Conservation (phyloP, 2,888 invertebrate genomes). For the Fissipunctia ypsillon region DNA sequence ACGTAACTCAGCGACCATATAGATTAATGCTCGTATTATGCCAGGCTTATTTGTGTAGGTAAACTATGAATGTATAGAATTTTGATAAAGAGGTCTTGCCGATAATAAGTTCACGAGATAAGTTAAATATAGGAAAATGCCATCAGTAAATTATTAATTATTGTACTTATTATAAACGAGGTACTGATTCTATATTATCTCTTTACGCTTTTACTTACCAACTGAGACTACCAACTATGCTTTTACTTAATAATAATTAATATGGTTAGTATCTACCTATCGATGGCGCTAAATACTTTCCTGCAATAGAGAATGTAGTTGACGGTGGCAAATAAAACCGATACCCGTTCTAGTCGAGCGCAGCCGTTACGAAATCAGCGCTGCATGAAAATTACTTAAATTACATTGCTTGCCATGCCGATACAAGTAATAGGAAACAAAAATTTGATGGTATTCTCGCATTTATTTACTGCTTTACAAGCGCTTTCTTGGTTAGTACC, state of each 20-base stretch:
- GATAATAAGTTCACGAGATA: constrained; percentile 88
- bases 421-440: constrained; percentile 63
- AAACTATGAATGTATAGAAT: constrained; percentile 73
- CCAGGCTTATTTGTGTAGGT: constrained; percentile 78
- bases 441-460: constrained; percentile 55
- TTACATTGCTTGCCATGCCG: constrained; percentile 70
- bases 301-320: constrained; percentile 78
- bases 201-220: constrained; percentile 15
- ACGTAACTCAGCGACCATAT: constrained; percentile 73
- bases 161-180: constrained; percentile 51
- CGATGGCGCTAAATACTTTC: constrained; percentile 54
- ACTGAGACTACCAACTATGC: constrained; percentile 1
- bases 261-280: constrained; percentile 12
- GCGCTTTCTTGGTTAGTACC: constrained; percentile 18
- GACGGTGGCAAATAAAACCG: constrained; percentile 83
- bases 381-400: constrained; percentile 86
- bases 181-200: constrained; percentile 42
- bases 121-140: constrained; percentile 86
- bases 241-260: constrained; percentile 19
- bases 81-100: constrained; percentile 87
- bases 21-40: constrained; percentile 76
- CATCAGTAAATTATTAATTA: constrained; percentile 71
- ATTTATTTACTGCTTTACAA: constrained; percentile 41
- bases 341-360: constrained; percentile 89
- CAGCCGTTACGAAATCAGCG: constrained; percentile 90